These are phyloP conservation scores for Eurosta solidaginis DNA, from an alignment of 1,140 invertebrate species.

Conservation along the genomic window DNA sequence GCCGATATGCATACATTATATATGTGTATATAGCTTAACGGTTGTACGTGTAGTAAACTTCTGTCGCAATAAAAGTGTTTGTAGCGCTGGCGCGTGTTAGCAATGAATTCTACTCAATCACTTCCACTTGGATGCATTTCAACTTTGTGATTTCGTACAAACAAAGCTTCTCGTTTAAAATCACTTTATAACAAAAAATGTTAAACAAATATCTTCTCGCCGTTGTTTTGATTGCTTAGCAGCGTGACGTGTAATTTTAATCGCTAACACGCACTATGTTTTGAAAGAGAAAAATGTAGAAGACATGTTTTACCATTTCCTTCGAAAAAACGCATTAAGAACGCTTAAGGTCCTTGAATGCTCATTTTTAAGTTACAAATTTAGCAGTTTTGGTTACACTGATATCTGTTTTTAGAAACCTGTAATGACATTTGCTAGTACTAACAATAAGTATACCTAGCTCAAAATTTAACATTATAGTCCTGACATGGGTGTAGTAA, in stretches of 20 bases:
- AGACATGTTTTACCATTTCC: too few relatives aligned
- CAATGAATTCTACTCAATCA: conserved; percentile 58
- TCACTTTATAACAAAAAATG: conserved; percentile 7
- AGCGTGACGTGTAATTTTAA: conserved; percentile 60
- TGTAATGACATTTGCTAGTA: too few relatives aligned
- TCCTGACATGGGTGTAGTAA: too few relatives aligned
- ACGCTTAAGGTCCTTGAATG: too few relatives aligned
- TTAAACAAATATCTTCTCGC: not conserved
- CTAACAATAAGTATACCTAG: too few relatives aligned
- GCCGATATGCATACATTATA: not conserved
- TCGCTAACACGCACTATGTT: conserved; percentile 40
- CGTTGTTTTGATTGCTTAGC: conserved; percentile 57
- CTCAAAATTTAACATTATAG: too few relatives aligned
- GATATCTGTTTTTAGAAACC: too few relatives aligned
- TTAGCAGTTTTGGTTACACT: too few relatives aligned
- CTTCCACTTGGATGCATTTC: conserved; percentile 55
- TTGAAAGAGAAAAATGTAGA: too few relatives aligned
- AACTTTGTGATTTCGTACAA: conserved; percentile 58
- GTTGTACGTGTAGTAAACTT: not conserved
- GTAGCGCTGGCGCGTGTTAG: conserved; percentile 49
- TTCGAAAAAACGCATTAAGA: too few relatives aligned
- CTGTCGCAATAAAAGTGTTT: not conserved
- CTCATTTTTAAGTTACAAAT: too few relatives aligned
- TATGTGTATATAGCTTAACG: not conserved
- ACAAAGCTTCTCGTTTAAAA: conserved; percentile 41